phyloP scores from a whole-genome alignment of 2,113 vertebrate genomes.

The Nerophis ophidion region DNA sequence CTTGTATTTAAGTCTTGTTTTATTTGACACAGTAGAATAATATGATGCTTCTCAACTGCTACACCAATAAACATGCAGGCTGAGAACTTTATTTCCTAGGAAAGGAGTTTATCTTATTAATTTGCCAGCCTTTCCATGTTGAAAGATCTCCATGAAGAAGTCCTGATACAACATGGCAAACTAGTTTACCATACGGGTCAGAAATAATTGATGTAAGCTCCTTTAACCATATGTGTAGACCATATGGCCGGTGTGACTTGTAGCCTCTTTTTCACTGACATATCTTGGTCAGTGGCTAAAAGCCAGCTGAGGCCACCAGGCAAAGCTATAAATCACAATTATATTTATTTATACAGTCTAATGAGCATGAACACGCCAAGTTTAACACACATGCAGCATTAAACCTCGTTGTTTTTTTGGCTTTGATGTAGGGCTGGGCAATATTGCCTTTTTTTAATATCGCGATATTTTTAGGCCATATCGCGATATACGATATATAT shows the following conservation, averaged over 20 bases:
- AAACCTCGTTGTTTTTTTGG: not conserved
- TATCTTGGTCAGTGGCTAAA: not conserved
- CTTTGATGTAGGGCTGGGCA: no score
- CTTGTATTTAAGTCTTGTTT: no score
- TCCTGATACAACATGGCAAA: conserved; percentile 2
- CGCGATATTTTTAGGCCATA: no score
- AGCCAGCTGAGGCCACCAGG: not conserved
- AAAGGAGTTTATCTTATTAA: no score
- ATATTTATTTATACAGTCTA: not conserved
- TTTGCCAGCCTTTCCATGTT: no score
- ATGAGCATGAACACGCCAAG: not conserved
- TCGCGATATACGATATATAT: no score
- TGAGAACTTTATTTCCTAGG: no score
- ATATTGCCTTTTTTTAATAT: no score
- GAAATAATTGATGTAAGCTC: conserved; percentile 51
- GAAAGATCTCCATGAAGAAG: not conserved
- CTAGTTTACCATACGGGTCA: conserved; percentile 20
- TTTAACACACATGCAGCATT: not conserved
- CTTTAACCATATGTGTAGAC: conserved; percentile 43
- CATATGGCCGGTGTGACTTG: conserved; percentile 33
- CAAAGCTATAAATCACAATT: not conserved
- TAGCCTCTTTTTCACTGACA: not conserved
- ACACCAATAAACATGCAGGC: no score
- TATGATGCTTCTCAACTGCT: no score
- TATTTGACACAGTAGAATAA: no score